A percentile compares a stretch with the other conserved stretches of the same genome.
Conservation (phyloP, 2,888 invertebrate species). For the Dryobotodes eremita region DNA sequence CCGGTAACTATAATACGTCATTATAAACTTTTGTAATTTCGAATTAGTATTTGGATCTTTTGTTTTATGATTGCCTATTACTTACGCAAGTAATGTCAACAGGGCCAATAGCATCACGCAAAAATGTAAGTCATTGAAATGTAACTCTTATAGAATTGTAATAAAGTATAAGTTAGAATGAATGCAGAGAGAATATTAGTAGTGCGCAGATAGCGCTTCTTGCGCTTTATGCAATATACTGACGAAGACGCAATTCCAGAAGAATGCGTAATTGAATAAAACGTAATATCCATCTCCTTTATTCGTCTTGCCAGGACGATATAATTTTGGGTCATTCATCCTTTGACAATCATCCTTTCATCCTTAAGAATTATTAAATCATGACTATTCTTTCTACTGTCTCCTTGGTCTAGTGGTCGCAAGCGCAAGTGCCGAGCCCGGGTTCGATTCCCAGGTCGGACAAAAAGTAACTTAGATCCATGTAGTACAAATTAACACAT, state of each 20-base stretch:
- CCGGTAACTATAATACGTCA: constrained; percentile 54
- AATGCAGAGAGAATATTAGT: background rate
- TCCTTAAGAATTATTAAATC: background rate
- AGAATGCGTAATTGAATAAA: background rate
- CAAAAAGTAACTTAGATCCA: no score
- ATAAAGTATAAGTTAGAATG: background rate
- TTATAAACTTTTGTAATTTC: constrained; percentile 20
- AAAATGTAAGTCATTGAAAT: background rate
- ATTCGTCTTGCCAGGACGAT: background rate
- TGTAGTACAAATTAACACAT: no score
- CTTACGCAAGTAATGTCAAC: background rate
- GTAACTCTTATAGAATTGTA: background rate
- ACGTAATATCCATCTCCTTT: background rate
- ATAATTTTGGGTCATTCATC: background rate
- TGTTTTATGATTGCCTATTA: constrained; percentile 46
- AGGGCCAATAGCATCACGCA: background rate
- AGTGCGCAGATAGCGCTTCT: background rate
- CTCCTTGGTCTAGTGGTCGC: background rate
- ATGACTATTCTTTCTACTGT: background rate
- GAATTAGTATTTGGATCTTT: constrained; percentile 17
- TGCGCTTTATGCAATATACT: background rate
- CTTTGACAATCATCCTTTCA: background rate
- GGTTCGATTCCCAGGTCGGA: background rate
- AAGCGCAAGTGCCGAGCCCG: background rate
- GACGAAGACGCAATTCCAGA: background rate